Evolutionary conservation across 2,888 invertebrate genomes (phyloP).

Genomic region (Gortyna flavago): DNA sequence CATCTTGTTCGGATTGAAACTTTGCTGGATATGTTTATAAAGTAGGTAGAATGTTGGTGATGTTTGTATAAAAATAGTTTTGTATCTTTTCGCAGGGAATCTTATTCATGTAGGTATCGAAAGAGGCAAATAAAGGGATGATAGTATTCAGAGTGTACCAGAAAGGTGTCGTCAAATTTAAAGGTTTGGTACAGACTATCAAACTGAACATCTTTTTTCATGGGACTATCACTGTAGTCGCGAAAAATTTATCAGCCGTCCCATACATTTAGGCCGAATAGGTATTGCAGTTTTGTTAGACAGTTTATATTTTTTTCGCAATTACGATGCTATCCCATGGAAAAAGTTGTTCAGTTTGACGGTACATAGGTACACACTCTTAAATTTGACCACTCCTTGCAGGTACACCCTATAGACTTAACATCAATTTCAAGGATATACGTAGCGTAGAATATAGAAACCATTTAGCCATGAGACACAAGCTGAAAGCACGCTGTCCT

Average conservation of each 20-base stretch:
- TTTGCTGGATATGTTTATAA: constrained; percentile 47
- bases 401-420: not conserved
- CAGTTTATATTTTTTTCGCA: not conserved
- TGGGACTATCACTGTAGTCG: not conserved
- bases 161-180: not conserved
- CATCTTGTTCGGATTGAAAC: constrained; percentile 53
- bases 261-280: not conserved
- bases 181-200: not conserved
- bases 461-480: constrained; percentile 18
- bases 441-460: not conserved
- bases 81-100: not conserved
- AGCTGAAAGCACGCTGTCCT: constrained; percentile 28
- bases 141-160: not conserved
- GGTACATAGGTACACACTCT: not conserved
- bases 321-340: not conserved
- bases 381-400: not conserved
- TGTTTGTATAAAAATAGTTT: not conserved
- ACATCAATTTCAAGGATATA: not conserved
- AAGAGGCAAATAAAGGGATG: not conserved
- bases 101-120: not conserved
- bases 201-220: not conserved
- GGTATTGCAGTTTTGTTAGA: too few species aligned
- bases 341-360: not conserved
- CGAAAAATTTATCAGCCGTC: not conserved
- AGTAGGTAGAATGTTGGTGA: constrained; percentile 30